phyloP scores from a whole-genome alignment of 2,797 vertebrate genomes.

The Pachyuromys duprasi region DNA sequence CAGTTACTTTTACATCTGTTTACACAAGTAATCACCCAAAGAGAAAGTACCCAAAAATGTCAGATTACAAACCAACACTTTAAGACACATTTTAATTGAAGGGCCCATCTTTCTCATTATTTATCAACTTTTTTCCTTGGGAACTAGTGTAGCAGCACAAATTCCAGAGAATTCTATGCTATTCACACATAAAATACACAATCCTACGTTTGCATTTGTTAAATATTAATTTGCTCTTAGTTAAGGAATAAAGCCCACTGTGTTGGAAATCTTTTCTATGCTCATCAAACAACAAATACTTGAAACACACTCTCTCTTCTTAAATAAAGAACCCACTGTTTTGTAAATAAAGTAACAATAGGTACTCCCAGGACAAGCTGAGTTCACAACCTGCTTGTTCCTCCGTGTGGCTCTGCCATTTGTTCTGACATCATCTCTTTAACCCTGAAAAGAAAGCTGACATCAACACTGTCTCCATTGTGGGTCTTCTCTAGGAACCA shows the following conservation, averaged over 20 bases:
- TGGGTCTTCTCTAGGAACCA: constrained; percentile 50
- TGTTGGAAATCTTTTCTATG: constrained; percentile 20
- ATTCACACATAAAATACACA: background rate
- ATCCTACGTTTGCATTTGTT: background rate
- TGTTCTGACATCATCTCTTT: constrained; percentile 87
- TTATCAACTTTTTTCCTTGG: background rate
- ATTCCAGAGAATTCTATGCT: constrained; percentile 13
- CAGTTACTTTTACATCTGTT: background rate
- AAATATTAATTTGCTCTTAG: constrained; percentile 7
- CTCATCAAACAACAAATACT: constrained; percentile 34
- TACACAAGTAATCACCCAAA: constrained; percentile 7
- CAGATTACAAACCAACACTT: background rate
- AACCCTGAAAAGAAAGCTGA: constrained; percentile 84
- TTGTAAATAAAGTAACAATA: constrained; percentile 81
- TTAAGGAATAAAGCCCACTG: background rate
- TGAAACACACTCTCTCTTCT: background rate
- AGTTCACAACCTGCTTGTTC: constrained; percentile 75
- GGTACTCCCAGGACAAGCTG: constrained; percentile 77
- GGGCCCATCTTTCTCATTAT: background rate
- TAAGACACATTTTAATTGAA: background rate
- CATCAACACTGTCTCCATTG: constrained; percentile 85
- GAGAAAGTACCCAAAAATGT: background rate
- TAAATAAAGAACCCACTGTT: constrained; percentile 69
- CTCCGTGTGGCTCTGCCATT: constrained; percentile 73
- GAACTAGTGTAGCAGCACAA: background rate